Conservation (phyloP, 2,888 invertebrate genomes). For the Drosophila flavopinicola region DNA sequence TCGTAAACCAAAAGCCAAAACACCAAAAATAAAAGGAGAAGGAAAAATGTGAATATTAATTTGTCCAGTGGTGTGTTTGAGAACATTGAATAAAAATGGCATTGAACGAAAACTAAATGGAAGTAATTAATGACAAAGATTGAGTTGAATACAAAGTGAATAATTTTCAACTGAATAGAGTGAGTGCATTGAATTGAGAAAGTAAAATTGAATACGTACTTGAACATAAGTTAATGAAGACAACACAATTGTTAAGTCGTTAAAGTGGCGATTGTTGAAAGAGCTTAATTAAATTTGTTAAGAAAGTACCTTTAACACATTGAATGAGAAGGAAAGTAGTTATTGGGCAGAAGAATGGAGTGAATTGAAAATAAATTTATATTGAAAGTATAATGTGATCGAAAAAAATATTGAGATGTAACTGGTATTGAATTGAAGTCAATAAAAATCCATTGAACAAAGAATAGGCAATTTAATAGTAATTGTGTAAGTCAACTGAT, state of each 20-base stretch:
- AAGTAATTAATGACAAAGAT: not conserved
- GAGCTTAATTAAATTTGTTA: not conserved
- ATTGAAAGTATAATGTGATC: slow-evolving; percentile 14
- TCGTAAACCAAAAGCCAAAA: slow-evolving; percentile 45
- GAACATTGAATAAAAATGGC: not conserved
- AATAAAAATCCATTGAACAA: slow-evolving; percentile 17
- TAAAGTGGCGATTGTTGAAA: not conserved
- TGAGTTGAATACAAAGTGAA: not conserved
- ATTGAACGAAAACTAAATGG: not conserved
- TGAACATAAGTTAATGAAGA: not conserved
- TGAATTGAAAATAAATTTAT: slow-evolving; percentile 8
- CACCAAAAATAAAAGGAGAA: not conserved
- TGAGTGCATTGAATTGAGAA: slow-evolving; percentile 3
- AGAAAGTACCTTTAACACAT: not conserved
- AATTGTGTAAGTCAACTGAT: slow-evolving; percentile 9
- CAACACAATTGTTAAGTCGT: not conserved
- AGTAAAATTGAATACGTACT: not conserved
- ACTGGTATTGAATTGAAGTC: not conserved
- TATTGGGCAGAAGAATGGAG: slow-evolving; percentile 2
- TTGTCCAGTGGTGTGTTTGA: not conserved
- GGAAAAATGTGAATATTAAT: not conserved
- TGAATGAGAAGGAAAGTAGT: slow-evolving; percentile 29
- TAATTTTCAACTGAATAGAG: not conserved
- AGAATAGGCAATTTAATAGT: slow-evolving; percentile 10
- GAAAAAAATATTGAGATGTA: not conserved